Conservation (phyloP, 2,797 vertebrate genomes). For the Dipus sagitta region DNA sequence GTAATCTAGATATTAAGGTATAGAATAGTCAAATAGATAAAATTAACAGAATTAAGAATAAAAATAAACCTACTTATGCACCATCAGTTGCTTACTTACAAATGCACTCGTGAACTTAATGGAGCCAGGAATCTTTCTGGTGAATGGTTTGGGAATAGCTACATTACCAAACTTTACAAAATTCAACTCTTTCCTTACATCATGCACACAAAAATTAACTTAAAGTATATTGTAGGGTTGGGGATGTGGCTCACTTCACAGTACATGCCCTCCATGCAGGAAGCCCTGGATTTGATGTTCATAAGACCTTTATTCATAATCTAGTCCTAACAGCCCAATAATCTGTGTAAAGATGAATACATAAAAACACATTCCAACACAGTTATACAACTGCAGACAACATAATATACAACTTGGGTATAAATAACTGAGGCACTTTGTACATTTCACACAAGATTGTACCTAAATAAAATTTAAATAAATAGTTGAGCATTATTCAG, state of each 20-base stretch:
- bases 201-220: neutral
- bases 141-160: conserved; percentile 2
- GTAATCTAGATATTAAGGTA: neutral
- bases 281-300: neutral
- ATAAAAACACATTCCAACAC: neutral
- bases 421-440: no score
- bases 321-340: neutral
- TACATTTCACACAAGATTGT: neutral
- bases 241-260: no score
- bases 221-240: neutral
- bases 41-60: conserved; percentile 13
- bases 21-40: neutral
- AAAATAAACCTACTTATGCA: neutral
- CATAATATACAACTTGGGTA: no score
- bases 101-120: neutral
- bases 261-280: no score
- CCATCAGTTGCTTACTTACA: neutral
- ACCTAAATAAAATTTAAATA: conserved; percentile 1
- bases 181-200: conserved; percentile 3
- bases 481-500: neutral
- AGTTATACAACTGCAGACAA: neutral
- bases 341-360: neutral
- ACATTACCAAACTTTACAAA: neutral
- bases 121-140: conserved; percentile 14
- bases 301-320: no score